Percentiles rank a stretch among this genome's conserved stretches.
Conservation (phyloP, 2,113 vertebrate genomes). For the Megaceryle torquata region DNA sequence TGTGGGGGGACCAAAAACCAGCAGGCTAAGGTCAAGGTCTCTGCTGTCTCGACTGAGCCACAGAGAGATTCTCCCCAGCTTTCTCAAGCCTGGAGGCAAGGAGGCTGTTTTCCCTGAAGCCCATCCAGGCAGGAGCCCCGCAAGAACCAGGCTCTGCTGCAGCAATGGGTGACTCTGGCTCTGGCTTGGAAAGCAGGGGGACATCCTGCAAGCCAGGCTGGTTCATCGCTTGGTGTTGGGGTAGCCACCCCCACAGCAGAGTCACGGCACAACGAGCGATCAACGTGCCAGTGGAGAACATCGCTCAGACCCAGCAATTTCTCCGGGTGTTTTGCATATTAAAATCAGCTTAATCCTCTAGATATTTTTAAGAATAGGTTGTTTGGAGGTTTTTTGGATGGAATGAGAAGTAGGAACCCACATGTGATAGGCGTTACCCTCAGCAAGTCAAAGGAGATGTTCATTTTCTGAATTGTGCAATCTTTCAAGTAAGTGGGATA, state of each 20-base stretch:
- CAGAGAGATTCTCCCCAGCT: background rate
- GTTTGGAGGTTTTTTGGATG: background rate
- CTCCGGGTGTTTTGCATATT: background rate
- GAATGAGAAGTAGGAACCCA: background rate
- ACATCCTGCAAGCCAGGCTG: background rate
- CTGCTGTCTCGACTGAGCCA: background rate
- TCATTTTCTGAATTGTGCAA: background rate
- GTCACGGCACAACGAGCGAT: background rate
- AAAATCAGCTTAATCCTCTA: background rate
- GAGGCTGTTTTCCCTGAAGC: background rate
- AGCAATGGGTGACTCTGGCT: background rate
- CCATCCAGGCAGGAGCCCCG: background rate
- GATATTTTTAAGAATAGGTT: background rate
- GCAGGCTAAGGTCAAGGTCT: background rate
- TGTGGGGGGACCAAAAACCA: background rate
- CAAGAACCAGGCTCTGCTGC: background rate
- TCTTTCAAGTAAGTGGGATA: background rate
- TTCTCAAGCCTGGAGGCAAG: background rate
- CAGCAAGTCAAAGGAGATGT: background rate
- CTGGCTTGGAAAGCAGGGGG: background rate
- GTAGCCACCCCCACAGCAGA: background rate
- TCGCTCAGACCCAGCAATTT: background rate
- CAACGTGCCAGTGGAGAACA: background rate
- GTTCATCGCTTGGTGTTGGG: background rate
- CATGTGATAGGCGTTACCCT: background rate